Evolutionary conservation across 2,888 invertebrate species (phyloP), one percentile per base, ranked within the genome.

Genomic region (Rhorus exstirpatorius): DNA sequence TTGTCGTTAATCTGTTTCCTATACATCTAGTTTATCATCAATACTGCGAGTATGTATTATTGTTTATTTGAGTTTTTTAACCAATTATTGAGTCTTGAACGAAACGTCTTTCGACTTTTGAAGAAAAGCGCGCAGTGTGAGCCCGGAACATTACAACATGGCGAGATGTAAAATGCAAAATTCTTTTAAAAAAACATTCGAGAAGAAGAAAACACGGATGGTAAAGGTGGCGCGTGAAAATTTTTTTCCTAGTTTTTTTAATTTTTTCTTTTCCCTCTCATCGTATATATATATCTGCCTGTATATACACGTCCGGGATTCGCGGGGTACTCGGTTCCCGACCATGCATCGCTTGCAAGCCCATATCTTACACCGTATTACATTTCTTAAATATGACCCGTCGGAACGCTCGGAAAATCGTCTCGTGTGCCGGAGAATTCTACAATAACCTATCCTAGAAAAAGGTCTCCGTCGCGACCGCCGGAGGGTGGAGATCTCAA

Each of bases 311-410:
- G 17, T 49, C 17, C 21, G 41, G 53, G 49, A 70, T 65, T 51
- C 46, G 46, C 41, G 14, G 51, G 55, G 31, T 53, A 65, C 61
- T 74, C 77, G 67, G 49, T 74, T 68, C 60, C 41, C 31, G 81
- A 84, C 87, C 84, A 87, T 86, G 87, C 87, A 87, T 87, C 83
- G 84, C 84, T 81, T 55, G 61, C 72, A 60, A 67, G 84, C 80
- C 85, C 86, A 86, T 89, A 90, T 90, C 88, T 89, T 87, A 88
- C 88, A 89, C 86, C 87, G 89, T 90, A 91, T 90, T 90, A 90
- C 89, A 83, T 89, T 89, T 90, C 88, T 88, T 89, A 88, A 89
- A 89, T 89, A 89, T 86, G 85, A 88, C 83, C 85, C 84, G 85
- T 70, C 84, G 85, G 84, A 84, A 68, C 58, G 75, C 21, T 58